Base-by-base conservation (phyloP, 1,140 invertebrate species). In the Leptinotarsa lineolata region DNA sequence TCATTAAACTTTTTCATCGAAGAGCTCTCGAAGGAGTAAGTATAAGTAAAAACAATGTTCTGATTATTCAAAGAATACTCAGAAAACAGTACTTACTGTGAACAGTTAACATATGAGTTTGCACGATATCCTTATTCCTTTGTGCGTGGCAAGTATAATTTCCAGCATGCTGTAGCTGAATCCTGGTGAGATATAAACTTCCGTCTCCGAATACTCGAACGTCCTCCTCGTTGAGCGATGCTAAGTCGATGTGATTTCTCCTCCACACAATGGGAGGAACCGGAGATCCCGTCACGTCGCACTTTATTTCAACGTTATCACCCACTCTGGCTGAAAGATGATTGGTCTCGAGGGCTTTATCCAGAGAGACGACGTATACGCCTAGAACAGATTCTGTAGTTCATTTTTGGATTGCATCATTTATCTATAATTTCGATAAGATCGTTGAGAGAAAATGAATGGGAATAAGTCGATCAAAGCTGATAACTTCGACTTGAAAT, bases 131-230 rank as follows among this genome's bases (percentile, higher is more conserved):
- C 48, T 90, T 89, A 81, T 93, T 92, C 39, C 91, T 87, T 75
- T 91, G 88, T 22, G 93, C 92, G 79, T 93, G 90, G 82, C 93
- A 95, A 1, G 92, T 92, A 84, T 93, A 94, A 86, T 95, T 95
- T 13, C 93, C 93, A 30, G 91, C 90, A 81, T 94, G 92, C 21
- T 93, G 88, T 44, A 94, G 86, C 77, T 93, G 91, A 59, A 94
- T 89, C 66, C 90, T 88, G 44, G 90, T 92, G 67, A 94, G 86
- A 83, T 93, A 95, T 12, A 95, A 85, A 21, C 91, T 92, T 0
- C 92, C 93, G 77, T 93, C 92, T 48, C 87, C 89, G 83, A 92
- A 92, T 11, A 92, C 90, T 60, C 90, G 85, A 66, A 92, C 87
- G 75, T 90, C 90, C 76, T 91, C 89, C 74, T 91, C 90, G 66